phyloP scores from a whole-genome alignment of 2,888 invertebrate species.

The Rhodophaea formosa region DNA sequence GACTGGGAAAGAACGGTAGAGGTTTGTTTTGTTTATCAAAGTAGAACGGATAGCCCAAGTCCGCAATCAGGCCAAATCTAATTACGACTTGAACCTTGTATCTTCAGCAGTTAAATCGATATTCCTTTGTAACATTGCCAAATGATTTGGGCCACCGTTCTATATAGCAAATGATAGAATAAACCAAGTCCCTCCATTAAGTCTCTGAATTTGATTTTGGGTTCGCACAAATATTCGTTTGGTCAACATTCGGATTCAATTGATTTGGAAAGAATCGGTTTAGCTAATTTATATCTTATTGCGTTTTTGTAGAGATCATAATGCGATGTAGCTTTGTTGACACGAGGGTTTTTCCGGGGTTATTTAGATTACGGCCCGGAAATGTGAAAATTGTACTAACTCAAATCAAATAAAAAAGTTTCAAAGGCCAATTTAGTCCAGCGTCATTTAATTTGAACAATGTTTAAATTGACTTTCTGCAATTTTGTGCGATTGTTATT shows the following conservation, averaged over 20 bases:
- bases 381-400: constrained; percentile 8
- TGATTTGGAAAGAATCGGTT: constrained; percentile 22
- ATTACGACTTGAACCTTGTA: constrained; percentile 1
- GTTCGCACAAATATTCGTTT: constrained; percentile 30
- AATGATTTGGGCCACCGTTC: constrained; percentile 7
- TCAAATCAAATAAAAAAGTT: constrained; percentile 5
- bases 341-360: background rate
- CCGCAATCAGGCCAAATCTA: constrained; percentile 14
- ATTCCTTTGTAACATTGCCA: constrained; percentile 12
- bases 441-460: background rate
- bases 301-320: constrained; percentile 14
- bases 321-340: constrained; percentile 6
- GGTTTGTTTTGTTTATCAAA: constrained; percentile 64
- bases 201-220: constrained; percentile 32
- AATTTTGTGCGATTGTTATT: background rate
- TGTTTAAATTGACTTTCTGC: background rate
- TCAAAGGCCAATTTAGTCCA: background rate
- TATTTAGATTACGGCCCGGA: constrained; percentile 9
- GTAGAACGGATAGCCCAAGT: constrained; percentile 29
- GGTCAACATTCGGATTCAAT: constrained; percentile 28
- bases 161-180: constrained; percentile 6
- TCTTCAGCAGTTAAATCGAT: constrained; percentile 6
- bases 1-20: constrained; percentile 96
- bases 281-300: constrained; percentile 11
- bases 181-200: constrained; percentile 9